Conservation (phyloP, 2,888 invertebrate species). For the Didymodactylos carnosus region DNA sequence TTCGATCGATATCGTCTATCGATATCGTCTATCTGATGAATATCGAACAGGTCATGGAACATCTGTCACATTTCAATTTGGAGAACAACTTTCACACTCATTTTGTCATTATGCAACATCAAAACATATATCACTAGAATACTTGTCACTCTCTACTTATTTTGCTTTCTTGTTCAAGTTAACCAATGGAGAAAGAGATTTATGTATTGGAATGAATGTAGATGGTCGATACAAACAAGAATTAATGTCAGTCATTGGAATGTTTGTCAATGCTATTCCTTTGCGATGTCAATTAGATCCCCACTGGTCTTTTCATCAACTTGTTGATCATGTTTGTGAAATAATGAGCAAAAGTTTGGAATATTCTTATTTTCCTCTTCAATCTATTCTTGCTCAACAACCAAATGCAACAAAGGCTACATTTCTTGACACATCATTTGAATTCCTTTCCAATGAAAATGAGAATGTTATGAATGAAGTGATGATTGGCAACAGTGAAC, state of each 20-base stretch:
- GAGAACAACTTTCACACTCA: neutral
- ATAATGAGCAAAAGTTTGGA: neutral
- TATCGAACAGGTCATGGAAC: neutral
- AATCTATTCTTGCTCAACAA: neutral
- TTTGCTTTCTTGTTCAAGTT: neutral
- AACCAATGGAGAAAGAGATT: neutral
- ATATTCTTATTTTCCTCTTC: neutral
- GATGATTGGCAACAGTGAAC: neutral
- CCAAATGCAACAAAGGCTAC: neutral
- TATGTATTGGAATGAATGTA: neutral
- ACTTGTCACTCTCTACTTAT: neutral
- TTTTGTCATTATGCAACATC: neutral
- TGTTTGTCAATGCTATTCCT: neutral
- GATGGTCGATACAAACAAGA: neutral
- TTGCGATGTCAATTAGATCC: neutral
- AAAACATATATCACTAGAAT: neutral
- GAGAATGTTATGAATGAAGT: neutral
- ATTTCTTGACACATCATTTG: neutral
- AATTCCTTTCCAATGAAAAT: neutral
- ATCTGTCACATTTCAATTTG: neutral
- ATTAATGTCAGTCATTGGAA: neutral
- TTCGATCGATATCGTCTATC: neutral
- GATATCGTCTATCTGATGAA: neutral
- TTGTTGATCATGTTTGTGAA: neutral
- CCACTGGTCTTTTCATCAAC: neutral